A percentile compares a stretch with the other conserved stretches of the same genome.
Conservation (phyloP, 2,113 vertebrate species). For the Lipophrys pholis region DNA sequence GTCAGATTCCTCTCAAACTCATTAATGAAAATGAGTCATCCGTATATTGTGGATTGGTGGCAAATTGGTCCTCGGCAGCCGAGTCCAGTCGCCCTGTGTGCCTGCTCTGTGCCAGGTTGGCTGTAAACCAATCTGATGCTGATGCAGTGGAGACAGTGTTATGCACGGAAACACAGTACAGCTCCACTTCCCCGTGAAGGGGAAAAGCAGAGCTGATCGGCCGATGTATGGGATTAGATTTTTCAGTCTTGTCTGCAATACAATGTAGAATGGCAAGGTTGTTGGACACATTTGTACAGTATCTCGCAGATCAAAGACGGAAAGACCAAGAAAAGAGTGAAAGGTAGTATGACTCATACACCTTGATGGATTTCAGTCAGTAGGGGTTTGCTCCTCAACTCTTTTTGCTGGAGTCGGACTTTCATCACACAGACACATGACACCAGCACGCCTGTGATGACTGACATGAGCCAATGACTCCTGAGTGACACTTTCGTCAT, state of each 20-base stretch:
- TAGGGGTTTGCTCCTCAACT: conserved; percentile 17
- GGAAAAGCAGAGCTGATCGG: conserved; percentile 30
- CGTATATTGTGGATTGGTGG: conserved; percentile 52
- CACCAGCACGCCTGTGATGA: conserved; percentile 20
- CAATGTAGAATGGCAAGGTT: neutral
- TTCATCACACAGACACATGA: conserved; percentile 27
- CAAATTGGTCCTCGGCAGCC: conserved; percentile 44
- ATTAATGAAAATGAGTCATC: conserved; percentile 77
- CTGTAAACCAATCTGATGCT: conserved; percentile 79
- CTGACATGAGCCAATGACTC: conserved; percentile 12
- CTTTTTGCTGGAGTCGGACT: conserved; percentile 9
- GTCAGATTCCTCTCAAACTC: conserved; percentile 59
- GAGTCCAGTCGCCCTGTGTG: conserved; percentile 55
- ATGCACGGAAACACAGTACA: conserved; percentile 57
- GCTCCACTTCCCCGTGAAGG: conserved; percentile 41
- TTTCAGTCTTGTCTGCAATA: conserved; percentile 31
- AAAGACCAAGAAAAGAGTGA: neutral
- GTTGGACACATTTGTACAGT: conserved; percentile 22
- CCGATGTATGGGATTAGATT: conserved; percentile 9
- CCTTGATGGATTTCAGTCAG: conserved; percentile 27
- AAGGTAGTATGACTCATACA: conserved; percentile 48
- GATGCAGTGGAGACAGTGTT: conserved; percentile 74
- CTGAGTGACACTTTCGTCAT: conserved; percentile 1
- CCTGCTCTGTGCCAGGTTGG: conserved; percentile 64
- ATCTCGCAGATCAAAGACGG: neutral